Evolutionary conservation across 2,888 invertebrate species (phyloP).

Genomic region (Coelopa pilipes): DNA sequence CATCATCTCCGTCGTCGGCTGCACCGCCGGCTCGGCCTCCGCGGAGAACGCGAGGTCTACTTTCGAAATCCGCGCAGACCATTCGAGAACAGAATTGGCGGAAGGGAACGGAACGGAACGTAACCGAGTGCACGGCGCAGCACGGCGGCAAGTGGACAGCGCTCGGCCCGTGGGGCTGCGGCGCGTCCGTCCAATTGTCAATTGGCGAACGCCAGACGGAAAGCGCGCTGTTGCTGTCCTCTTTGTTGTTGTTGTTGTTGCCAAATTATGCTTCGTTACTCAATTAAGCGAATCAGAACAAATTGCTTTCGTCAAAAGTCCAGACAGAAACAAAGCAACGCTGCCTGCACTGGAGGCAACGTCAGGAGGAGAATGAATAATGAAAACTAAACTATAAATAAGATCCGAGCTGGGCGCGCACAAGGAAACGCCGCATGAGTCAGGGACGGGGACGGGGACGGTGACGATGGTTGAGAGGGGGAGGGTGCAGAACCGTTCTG

Average conservation of each 20-base stretch:
- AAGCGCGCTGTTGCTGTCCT: not conserved
- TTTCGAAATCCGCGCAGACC: no score
- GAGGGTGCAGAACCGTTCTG: no score
- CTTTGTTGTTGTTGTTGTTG: constrained; percentile 10
- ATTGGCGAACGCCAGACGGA: no score
- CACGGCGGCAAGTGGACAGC: not conserved
- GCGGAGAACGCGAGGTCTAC: no score
- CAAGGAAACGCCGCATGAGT: not conserved
- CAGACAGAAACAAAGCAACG: constrained; percentile 10
- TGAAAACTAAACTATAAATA: constrained; percentile 1
- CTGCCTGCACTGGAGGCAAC: not conserved
- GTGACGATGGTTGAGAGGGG: not conserved
- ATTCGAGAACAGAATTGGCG: no score
- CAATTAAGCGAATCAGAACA: constrained; percentile 63
- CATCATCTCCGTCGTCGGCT: no score
- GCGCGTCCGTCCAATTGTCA: no score
- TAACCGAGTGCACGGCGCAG: no score
- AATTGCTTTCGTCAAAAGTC: constrained; percentile 41
- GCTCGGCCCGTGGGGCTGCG: no score
- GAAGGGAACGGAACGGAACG: no score
- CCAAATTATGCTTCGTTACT: constrained; percentile 54
- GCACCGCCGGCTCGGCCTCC: no score
- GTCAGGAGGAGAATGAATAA: not conserved
- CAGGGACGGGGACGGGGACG: not conserved
- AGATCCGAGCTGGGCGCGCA: not conserved